Evolutionary conservation across 2,113 vertebrate species (phyloP).

Genomic region (Austrofundulus limnaeus): DNA sequence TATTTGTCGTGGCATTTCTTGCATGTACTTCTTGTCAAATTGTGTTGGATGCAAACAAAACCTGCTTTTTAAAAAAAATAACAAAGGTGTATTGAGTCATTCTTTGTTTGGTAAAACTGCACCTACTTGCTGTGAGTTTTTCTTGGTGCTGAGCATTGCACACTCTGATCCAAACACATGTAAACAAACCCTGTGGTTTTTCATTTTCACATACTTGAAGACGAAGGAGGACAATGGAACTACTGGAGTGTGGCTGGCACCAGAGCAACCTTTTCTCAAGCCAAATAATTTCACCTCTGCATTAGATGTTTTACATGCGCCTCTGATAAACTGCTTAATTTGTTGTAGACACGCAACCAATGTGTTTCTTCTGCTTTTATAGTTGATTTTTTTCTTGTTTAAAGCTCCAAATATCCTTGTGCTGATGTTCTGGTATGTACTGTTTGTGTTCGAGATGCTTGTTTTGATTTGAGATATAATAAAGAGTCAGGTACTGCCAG

Average conservation of each 20-base stretch:
- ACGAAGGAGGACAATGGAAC: constrained; percentile 6
- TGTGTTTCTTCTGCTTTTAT: not conserved
- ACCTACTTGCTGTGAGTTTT: not conserved
- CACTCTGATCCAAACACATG: not conserved
- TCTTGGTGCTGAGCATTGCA: constrained; percentile 1
- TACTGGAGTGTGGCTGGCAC: not conserved
- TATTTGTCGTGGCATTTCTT: too few species aligned
- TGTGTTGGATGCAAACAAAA: too few species aligned
- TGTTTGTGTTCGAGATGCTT: constrained; percentile 31
- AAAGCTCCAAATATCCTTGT: not conserved
- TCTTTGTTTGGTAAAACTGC: not conserved
- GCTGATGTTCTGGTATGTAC: not conserved
- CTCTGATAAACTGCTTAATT: not conserved
- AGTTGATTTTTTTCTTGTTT: not conserved
- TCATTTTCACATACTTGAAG: constrained; percentile 3
- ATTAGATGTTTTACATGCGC: not conserved
- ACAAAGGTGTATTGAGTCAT: not conserved
- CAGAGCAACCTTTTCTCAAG: not conserved
- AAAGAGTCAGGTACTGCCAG: constrained; percentile 34
- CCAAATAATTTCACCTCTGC: constrained; percentile 1
- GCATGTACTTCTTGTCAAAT: too few species aligned
- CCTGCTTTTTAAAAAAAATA: not conserved
- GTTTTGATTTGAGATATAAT: constrained; percentile 31
- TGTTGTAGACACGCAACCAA: not conserved
- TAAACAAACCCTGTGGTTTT: constrained; percentile 27